phyloP scores from a whole-genome alignment of 2,888 invertebrate species.

The Stenurella melanura region DNA sequence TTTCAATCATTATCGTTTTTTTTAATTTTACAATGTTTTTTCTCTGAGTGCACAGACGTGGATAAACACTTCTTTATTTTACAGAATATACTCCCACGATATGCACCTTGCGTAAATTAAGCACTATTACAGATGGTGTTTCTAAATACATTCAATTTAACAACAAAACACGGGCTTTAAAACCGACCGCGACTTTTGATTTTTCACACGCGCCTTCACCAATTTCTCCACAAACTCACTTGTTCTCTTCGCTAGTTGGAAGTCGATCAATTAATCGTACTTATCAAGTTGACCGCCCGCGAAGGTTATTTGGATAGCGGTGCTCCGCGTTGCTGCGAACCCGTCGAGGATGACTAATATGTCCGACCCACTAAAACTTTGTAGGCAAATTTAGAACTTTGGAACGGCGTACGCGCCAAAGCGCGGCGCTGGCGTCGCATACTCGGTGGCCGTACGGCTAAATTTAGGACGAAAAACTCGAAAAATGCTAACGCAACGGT shows the following conservation, averaged over 20 bases:
- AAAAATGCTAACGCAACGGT: constrained; percentile 35
- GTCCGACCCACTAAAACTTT: constrained; percentile 30
- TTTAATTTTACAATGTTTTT: no score
- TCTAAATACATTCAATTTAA: not conserved
- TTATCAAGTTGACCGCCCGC: constrained; percentile 22
- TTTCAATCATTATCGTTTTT: no score
- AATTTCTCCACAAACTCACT: not conserved
- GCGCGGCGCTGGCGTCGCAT: constrained; percentile 30
- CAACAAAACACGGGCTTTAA: not conserved
- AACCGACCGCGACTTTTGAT: not conserved
- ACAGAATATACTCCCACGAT: not conserved
- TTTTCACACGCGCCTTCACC: not conserved
- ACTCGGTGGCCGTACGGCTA: constrained; percentile 30
- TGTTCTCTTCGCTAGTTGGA: not conserved
- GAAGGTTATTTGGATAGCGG: constrained; percentile 17
- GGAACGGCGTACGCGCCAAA: constrained; percentile 8
- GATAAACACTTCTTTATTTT: not conserved
- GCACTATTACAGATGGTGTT: not conserved
- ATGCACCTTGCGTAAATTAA: not conserved
- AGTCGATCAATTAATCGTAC: constrained; percentile 10
- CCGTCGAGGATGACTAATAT: constrained; percentile 46
- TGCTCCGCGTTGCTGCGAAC: constrained; percentile 38
- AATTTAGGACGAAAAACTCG: constrained; percentile 50
- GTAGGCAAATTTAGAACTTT: constrained; percentile 23
- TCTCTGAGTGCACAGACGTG: no score